Evolutionary conservation across 2,113 vertebrate species (phyloP).

Genomic region (Fregetta grallaria): DNA sequence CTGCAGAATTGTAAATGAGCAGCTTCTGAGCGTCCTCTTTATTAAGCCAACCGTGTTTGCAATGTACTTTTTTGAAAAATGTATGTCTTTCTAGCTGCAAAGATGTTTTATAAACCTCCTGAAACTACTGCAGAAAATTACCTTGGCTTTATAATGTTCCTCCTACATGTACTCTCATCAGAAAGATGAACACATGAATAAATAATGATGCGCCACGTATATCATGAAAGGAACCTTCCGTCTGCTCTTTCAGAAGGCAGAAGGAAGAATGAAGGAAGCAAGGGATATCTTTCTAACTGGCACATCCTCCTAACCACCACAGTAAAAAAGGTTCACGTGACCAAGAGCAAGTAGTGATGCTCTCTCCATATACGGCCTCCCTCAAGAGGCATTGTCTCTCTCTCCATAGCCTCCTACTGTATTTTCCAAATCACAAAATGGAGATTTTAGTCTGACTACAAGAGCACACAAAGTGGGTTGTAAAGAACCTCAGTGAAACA

Average conservation of each 20-base stretch:
- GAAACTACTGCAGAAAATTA: slow-evolving; percentile 55
- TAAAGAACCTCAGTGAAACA: slow-evolving; percentile 28
- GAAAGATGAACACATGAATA: slow-evolving; percentile 53
- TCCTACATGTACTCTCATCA: slow-evolving; percentile 53
- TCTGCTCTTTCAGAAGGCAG: slow-evolving; percentile 39
- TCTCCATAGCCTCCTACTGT: neutral
- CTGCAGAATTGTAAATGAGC: neutral
- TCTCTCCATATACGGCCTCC: neutral
- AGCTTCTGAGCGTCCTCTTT: neutral
- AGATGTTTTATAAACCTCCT: slow-evolving; percentile 53
- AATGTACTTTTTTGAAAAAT: slow-evolving; percentile 9
- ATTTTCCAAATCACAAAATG: neutral
- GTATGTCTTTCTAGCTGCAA: slow-evolving; percentile 12
- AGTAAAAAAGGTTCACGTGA: neutral
- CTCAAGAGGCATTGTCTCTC: neutral
- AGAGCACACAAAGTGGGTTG: neutral
- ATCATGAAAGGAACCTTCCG: slow-evolving; percentile 40
- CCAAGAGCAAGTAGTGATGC: neutral
- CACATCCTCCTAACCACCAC: neutral
- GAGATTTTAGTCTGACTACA: neutral
- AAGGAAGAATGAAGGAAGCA: neutral
- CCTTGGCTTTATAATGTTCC: slow-evolving; percentile 37
- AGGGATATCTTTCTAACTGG: neutral
- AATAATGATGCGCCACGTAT: slow-evolving; percentile 47
- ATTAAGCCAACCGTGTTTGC: neutral